These are phyloP conservation scores for Teinopalpus imperialis DNA, from an alignment of 2,888 invertebrate genomes.

Conservation along the genomic window DNA sequence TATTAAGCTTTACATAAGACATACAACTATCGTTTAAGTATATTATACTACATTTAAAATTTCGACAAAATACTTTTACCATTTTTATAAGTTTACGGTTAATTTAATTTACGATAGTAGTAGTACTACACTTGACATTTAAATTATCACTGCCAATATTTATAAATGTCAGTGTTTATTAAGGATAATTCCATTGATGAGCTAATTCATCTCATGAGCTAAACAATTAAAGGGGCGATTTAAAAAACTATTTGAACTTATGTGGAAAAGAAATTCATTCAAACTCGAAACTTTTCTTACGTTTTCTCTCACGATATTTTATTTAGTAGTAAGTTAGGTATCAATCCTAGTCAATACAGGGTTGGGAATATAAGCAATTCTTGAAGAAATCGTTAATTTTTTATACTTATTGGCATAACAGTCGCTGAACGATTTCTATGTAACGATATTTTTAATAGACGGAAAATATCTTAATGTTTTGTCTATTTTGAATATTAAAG, in stretches of 20 bases:
- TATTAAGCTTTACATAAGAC: constrained; percentile 15
- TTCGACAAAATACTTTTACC: constrained; percentile 16
- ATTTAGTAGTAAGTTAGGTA: constrained; percentile 46
- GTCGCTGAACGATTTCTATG: constrained; percentile 1
- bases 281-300: too few relatives aligned
- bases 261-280: too few relatives aligned
- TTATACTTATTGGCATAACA: constrained; percentile 20
- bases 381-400: constrained; percentile 19
- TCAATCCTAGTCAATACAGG: constrained; percentile 80
- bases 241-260: too few relatives aligned
- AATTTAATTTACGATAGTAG: constrained; percentile 38
- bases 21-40: background rate
- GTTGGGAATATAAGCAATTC: constrained; percentile 54
- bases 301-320: background rate
- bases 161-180: constrained; percentile 31
- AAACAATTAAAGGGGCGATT: background rate
- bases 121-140: background rate
- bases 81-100: constrained; percentile 30
- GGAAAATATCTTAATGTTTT: background rate
- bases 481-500: constrained; percentile 2
- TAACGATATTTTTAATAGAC: constrained; percentile 6
- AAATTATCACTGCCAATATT: constrained; percentile 68
- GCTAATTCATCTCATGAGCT: too few relatives aligned
- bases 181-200: background rate
- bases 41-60: background rate